Base-by-base conservation (phyloP, 2,797 vertebrate species). In the Novumbra hubbsi region DNA sequence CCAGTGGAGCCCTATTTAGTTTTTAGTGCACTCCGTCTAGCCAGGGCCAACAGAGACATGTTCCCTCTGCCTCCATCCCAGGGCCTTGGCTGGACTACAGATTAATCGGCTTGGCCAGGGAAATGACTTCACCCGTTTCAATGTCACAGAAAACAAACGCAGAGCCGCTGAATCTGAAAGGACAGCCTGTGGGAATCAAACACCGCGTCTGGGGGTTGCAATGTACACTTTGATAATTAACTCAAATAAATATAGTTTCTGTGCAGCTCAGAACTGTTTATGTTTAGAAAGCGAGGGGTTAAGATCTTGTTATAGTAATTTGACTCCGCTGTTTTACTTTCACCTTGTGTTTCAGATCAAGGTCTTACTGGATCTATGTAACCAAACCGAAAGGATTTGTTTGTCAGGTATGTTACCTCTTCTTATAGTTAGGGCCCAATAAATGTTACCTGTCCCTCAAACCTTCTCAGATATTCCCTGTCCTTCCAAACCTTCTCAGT, bases 301-400 rank as follows among this genome's bases (percentile, higher is more conserved):
- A 66, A 34, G 30, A 17, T 38, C 0, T 14, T 68, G 34, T 41
- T 14, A 24, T 21, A 7, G 7, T 64, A 7, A 45, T 7, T 45
- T 2, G 41, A 45, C 41, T 45, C 41, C 14, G n/a, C 11, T 4
- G 11, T 4, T 73, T 15, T 77, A 4, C 75, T 1, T 71, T 41
- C 41, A 45, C 63, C 28, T 74, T 73, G 41, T 71, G 32, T 80
- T 68, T 77, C 88, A 98, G 96, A 84, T 95, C 70, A 94, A 93
- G 69, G 88, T 92, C 71, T 92, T 97, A 81, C 55, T 93, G 72
- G 94, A 96, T 78, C 87, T 98, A 66, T 98, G 96, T 83, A 96
- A 95, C 85, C 94, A 85, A 85, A 94, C 94, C 49, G 93, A 87
- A 88, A 94, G 94, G 70, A 83, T 95, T 24, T 98, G 96, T 82